Evolutionary conservation across 1,140 invertebrate genomes (phyloP).

Genomic region (Sarcophaga bullata): DNA sequence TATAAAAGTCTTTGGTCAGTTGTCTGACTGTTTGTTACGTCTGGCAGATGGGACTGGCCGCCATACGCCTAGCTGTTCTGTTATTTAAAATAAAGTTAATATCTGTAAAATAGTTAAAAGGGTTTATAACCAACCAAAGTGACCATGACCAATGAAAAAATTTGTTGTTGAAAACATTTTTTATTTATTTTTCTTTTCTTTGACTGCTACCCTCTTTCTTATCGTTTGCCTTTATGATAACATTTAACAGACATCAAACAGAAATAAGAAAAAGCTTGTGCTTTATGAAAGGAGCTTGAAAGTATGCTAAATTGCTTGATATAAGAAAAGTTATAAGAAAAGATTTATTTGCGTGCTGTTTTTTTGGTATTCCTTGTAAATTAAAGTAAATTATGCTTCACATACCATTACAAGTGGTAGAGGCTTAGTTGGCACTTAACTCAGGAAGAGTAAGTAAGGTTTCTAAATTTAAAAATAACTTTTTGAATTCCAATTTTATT

Average conservation of each 20-base stretch:
- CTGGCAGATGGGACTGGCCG: neutral
- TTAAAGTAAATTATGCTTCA: too few species aligned
- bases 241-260: too few species aligned
- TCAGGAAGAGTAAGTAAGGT: too few species aligned
- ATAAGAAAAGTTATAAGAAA: too few species aligned
- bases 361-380: too few species aligned
- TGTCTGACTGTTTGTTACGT: neutral
- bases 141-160: constrained; percentile 23
- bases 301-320: neutral
- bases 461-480: too few species aligned
- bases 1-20: neutral
- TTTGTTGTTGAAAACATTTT: neutral
- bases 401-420: too few species aligned
- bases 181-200: neutral
- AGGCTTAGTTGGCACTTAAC: too few species aligned
- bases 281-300: neutral
- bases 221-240: neutral
- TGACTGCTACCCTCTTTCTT: too few species aligned
- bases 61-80: neutral
- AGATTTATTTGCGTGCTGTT: too few species aligned
- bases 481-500: too few species aligned
- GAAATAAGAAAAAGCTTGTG: neutral
- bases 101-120: constrained; percentile 19
- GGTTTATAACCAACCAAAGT: neutral
- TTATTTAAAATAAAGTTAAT: constrained; percentile 25